A percentile compares a stretch with the other conserved stretches of the same genome.
These are phyloP conservation scores for Bergia puertoricense DNA, from an alignment of 92 coral and sea anemone species.

Conservation along the genomic window DNA sequence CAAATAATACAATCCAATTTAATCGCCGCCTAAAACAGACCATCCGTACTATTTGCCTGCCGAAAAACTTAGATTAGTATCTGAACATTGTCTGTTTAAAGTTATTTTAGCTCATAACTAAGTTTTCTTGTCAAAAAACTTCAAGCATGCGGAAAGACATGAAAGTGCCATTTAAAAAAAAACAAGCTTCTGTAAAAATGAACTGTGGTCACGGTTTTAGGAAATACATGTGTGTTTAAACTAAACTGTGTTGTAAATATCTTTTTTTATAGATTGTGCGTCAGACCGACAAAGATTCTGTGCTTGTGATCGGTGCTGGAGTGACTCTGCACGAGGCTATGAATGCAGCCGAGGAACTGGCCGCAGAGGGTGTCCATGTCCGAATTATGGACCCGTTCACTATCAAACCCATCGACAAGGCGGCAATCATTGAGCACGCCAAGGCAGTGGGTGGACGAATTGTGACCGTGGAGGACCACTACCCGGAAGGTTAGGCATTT, in stretches of 20 bases:
- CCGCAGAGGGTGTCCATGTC: conserved; percentile 53
- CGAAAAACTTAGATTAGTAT: no score
- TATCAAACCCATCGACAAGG: conserved; percentile 87
- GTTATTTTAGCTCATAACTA: no score
- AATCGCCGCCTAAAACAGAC: no score
- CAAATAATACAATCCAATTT: no score
- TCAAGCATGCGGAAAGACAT: no score
- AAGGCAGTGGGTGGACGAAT: conserved; percentile 81
- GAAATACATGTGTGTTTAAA: no score
- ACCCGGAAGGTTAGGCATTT: conserved; percentile 72
- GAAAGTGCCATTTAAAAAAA: background rate
- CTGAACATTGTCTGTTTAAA: no score
- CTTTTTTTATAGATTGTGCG: conserved; percentile 68
- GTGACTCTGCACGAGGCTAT: conserved; percentile 86
- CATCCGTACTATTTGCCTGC: no score
- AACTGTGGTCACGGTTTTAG: no score
- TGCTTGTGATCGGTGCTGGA: conserved; percentile 88
- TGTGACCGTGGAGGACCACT: conserved; percentile 95
- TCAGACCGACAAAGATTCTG: conserved; percentile 61
- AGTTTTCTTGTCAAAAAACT: no score
- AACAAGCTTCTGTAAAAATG: no score
- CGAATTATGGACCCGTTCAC: conserved; percentile 93
- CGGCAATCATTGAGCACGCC: conserved; percentile 72
- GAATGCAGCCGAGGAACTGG: conserved; percentile 84
- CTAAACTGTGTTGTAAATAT: background rate